A percentile compares a stretch with the other conserved stretches of the same genome.
These are phyloP conservation scores for Drosophila aff. DNA, from an alignment of 1,140 invertebrate species.

Conservation along the genomic window DNA sequence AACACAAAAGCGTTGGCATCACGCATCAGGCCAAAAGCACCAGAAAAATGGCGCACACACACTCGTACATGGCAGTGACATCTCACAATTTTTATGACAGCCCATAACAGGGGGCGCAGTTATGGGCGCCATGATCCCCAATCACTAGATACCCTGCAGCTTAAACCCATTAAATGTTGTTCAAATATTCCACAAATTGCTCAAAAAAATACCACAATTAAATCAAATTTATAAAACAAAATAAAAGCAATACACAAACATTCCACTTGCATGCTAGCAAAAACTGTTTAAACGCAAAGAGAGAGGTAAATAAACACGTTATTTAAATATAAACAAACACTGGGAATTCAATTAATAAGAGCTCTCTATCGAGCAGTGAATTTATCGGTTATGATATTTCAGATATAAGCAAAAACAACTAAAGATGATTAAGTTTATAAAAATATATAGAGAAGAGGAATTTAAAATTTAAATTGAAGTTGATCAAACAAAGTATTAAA, in stretches of 20 bases:
- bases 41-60: constrained; percentile 64
- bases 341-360: constrained; percentile 1
- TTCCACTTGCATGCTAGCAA: not conserved
- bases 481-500: not conserved
- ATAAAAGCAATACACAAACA: not conserved
- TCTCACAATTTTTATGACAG: constrained; percentile 78
- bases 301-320: not conserved
- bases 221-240: not conserved
- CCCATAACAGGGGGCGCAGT: not conserved
- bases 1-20: constrained; percentile 30
- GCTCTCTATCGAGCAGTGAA: not conserved
- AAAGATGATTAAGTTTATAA: not conserved
- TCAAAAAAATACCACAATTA: not conserved
- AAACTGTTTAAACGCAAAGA: not conserved
- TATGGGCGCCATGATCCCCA: not conserved
- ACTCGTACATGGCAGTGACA: constrained; percentile 54
- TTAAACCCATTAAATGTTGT: not conserved
- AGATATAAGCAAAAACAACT: not conserved
- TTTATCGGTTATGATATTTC: not conserved
- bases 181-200: not conserved
- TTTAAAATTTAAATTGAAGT: not conserved
- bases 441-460: not conserved
- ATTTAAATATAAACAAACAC: constrained; percentile 2
- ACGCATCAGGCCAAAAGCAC: constrained; percentile 19
- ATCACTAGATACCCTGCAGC: constrained; percentile 16